These are phyloP conservation scores for Bufo bufo DNA, from an alignment of 2,113 vertebrate genomes.

Conservation along the genomic window DNA sequence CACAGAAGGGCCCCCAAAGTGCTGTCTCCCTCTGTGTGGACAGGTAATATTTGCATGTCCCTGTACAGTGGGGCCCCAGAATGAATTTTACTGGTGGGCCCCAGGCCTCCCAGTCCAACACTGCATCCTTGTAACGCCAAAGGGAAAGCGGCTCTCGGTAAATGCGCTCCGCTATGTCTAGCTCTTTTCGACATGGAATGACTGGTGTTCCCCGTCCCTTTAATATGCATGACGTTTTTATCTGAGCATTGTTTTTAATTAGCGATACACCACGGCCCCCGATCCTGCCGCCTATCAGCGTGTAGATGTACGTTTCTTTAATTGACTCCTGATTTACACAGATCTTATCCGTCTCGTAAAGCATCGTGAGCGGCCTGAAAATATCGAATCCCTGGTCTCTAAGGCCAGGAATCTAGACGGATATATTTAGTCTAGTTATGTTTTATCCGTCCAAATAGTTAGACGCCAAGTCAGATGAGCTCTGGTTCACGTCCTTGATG, in stretches of 20 bases:
- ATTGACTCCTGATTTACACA: slow-evolving; percentile 7
- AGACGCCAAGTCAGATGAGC: slow-evolving; percentile 17
- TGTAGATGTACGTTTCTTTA: background rate
- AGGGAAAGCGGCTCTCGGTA: background rate
- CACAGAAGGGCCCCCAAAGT: background rate
- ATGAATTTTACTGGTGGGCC: too few species aligned
- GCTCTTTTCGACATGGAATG: background rate
- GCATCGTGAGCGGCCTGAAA: background rate
- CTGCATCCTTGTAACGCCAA: too few species aligned
- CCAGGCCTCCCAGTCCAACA: too few species aligned
- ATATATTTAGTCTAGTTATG: slow-evolving; percentile 26
- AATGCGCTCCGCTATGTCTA: background rate
- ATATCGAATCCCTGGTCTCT: background rate
- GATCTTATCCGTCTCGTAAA: slow-evolving; percentile 27
- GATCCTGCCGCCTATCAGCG: background rate
- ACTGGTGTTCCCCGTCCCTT: background rate
- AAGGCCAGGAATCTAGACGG: background rate
- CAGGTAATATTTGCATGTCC: too few species aligned
- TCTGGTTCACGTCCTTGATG: slow-evolving; percentile 19
- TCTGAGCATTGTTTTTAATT: slow-evolving; percentile 9
- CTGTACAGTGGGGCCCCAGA: too few species aligned
- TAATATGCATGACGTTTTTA: background rate
- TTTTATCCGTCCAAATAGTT: slow-evolving; percentile 45
- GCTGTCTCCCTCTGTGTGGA: too few species aligned
- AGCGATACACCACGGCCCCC: background rate